Base-by-base conservation (phyloP, 2,888 invertebrate genomes). In the Uropetala carovei region DNA sequence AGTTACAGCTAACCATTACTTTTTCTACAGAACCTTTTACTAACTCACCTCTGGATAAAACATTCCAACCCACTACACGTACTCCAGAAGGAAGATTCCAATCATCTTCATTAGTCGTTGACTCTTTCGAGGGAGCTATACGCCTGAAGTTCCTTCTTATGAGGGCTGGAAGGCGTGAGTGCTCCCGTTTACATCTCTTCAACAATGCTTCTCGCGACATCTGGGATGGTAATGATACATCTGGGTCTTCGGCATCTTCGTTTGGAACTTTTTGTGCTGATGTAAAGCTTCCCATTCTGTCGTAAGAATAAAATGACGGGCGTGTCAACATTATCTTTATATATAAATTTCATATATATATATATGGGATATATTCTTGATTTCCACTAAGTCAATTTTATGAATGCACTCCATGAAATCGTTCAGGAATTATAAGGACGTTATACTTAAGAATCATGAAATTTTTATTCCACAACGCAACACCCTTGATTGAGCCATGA, bases 241-340 rank as follows among this genome's bases (percentile, higher is more conserved):
- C 96, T 93, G 96, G 96, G 94, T 97, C 97, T 94, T 96, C 96
- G 8, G 95, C 95, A 94, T 97, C 97, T 92, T 96, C 96, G 94
- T 97, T 97, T 93, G 96, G 95, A 93, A 97, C 96, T 94, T 96
- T 96, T 84, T 97, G 97, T 27, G 96, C 96, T 92, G 97, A 97
- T 93, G 96, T 96, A 94, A 97, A 97, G 94, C 97, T 97, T 93
- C 97, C 97, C 97, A 97, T 97, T 95, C 97, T 97, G 95, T 43
- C 92, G 92, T 93, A 93, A 93, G 93, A 85, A 92, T 92, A 93
- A 58, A 92, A 86, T 75, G 27, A 85, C n/a, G 7, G 7, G 85
- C n/a, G 4, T 11, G 13, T 14, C 27, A 75, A 13, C 11, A 10
- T 22, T 11, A 75, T n/a, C 11, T 27, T 22, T 11, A 75, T n/a